phyloP scores from a whole-genome alignment of 2,888 invertebrate species.

The Theretra japonica region DNA sequence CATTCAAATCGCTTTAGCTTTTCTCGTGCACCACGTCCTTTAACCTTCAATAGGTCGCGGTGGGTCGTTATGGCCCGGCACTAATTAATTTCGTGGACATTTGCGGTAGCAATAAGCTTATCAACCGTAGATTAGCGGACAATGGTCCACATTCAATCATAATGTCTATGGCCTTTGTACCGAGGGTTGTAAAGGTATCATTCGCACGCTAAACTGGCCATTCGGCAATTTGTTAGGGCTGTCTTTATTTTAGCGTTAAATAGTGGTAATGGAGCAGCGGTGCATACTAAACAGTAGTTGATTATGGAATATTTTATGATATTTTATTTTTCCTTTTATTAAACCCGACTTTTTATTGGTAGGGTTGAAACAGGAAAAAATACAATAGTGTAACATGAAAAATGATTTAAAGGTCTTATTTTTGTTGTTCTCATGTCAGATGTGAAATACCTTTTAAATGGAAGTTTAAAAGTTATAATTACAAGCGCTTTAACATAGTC shows the following conservation, averaged over 20 bases:
- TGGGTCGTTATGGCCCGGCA: constrained; percentile 62
- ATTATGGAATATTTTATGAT: constrained; percentile 5
- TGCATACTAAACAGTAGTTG: neutral
- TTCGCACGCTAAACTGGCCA: constrained; percentile 34
- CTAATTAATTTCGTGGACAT: constrained; percentile 80
- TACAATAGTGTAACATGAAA: neutral
- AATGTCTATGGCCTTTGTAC: constrained; percentile 39
- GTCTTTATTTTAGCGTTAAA: constrained; percentile 37
- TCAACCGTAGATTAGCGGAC: constrained; percentile 59
- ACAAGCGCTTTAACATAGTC: too few relatives aligned
- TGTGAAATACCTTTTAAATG: too few relatives aligned
- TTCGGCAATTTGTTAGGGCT: constrained; percentile 32
- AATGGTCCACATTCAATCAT: constrained; percentile 49
- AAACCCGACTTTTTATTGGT: neutral
- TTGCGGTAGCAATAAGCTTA: constrained; percentile 77
- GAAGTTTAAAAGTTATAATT: too few relatives aligned
- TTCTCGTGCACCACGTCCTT: constrained; percentile 31
- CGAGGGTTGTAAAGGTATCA: constrained; percentile 40
- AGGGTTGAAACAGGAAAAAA: neutral
- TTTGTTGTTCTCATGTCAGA: neutral
- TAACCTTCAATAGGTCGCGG: constrained; percentile 60
- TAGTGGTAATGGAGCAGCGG: constrained; percentile 5
- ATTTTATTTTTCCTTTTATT: neutral
- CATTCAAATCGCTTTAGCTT: constrained; percentile 35
- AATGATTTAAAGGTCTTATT: neutral